Percentiles rank a stretch among this genome's conserved stretches.
Conservation (phyloP, 2,888 invertebrate genomes). For the Scaptomyza parva region DNA sequence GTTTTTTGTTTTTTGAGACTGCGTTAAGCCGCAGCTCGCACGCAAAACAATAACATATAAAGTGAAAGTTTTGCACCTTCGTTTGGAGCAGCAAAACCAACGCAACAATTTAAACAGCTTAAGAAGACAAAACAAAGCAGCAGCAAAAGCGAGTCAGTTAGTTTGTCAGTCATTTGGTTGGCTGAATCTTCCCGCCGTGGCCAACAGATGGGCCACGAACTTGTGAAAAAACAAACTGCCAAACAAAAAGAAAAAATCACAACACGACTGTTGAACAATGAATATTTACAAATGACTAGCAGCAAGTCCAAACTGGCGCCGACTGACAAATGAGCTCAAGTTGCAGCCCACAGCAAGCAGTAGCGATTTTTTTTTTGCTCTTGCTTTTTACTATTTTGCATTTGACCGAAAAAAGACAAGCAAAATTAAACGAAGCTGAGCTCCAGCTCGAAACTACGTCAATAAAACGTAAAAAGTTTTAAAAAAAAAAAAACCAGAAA, state of each 20-base stretch:
- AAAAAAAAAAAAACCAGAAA: slow-evolving; percentile 18
- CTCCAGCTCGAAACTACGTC: slow-evolving; percentile 37
- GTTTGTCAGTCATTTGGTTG: slow-evolving; percentile 64
- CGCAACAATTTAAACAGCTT: slow-evolving; percentile 61
- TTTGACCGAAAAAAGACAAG: slow-evolving; percentile 49
- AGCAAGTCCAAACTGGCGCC: slow-evolving; percentile 57
- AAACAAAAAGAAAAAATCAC: slow-evolving; percentile 27
- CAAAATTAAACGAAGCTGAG: slow-evolving; percentile 10
- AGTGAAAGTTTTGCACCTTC: slow-evolving; percentile 82
- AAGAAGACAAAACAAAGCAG: slow-evolving; percentile 48
- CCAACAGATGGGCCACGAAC: slow-evolving; percentile 63
- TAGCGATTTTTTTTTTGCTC: slow-evolving; percentile 34
- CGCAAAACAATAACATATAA: slow-evolving; percentile 72
- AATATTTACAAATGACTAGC: slow-evolving; percentile 75
- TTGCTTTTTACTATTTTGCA: slow-evolving; percentile 36
- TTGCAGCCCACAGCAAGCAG: slow-evolving; percentile 37
- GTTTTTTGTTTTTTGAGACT: slow-evolving; percentile 10
- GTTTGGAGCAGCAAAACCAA: slow-evolving; percentile 40
- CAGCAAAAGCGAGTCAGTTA: slow-evolving; percentile 54
- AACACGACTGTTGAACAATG: slow-evolving; percentile 67
- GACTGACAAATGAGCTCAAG: slow-evolving; percentile 72
- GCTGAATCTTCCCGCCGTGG: slow-evolving; percentile 42
- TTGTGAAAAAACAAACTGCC: slow-evolving; percentile 44
- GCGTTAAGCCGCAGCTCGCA: slow-evolving; percentile 55
- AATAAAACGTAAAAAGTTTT: slow-evolving; percentile 46